Conservation (phyloP, 2,797 vertebrate genomes). For the Nasua narica region DNA sequence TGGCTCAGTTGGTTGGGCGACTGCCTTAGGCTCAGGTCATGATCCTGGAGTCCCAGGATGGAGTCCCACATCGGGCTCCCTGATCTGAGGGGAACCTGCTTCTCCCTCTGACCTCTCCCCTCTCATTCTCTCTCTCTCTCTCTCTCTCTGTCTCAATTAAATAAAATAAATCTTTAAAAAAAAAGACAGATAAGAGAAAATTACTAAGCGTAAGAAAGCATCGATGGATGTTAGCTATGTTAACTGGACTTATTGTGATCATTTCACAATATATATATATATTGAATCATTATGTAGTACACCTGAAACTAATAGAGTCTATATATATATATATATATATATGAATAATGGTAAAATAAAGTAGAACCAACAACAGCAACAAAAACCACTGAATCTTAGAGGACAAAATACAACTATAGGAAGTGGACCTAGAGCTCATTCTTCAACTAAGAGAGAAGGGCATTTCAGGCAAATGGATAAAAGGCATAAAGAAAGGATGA, state of each 20-base stretch:
- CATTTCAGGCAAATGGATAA: slow-evolving; percentile 18
- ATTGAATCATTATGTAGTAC: not conserved
- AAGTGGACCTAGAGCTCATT: not conserved
- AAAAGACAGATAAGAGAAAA: no score
- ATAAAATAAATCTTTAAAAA: no score
- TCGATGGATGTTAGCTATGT: not conserved
- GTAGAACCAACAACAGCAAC: not conserved
- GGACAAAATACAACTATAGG: not conserved
- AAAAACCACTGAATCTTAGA: not conserved
- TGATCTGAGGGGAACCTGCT: no score
- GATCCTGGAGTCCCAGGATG: no score
- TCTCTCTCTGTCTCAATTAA: no score
- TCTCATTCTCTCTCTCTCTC: no score
- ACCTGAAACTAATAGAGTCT: not conserved
- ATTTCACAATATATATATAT: not conserved
- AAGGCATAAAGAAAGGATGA: not conserved
- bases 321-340: not conserved
- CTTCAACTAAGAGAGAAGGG: not conserved
- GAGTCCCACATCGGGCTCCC: no score
- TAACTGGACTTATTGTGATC: not conserved
- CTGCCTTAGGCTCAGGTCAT: no score
- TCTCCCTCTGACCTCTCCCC: no score
- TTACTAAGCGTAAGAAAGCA: not conserved
- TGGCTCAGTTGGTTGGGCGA: no score
- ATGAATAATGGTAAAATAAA: not conserved